Percentiles rank a stretch among this genome's conserved stretches.
Evolutionary conservation across 2,888 invertebrate genomes (phyloP).

Genomic region (Teinopalpus imperialis): DNA sequence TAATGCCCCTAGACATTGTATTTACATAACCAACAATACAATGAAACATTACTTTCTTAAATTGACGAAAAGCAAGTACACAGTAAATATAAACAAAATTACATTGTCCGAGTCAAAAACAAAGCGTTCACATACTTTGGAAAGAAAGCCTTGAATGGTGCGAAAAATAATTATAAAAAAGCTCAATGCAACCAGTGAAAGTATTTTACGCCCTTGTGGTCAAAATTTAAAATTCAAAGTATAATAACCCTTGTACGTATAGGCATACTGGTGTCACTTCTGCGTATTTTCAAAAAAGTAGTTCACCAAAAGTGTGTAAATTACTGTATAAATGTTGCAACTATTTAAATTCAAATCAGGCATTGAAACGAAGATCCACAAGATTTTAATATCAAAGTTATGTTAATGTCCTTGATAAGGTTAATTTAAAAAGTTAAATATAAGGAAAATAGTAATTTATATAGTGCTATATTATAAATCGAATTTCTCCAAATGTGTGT

Average conservation of each 20-base stretch:
- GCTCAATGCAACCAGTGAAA: conserved; percentile 20
- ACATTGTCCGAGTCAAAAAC: conserved; percentile 20
- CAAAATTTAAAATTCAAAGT: conserved; percentile 8
- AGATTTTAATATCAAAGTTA: neutral
- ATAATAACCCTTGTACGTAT: conserved; percentile 10
- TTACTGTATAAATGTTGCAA: neutral
- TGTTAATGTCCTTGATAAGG: too few species aligned
- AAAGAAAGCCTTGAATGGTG: conserved; percentile 26
- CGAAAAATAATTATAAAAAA: conserved; percentile 17
- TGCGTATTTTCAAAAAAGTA: neutral
- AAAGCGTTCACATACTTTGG: conserved; percentile 26
- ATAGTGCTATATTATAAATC: too few species aligned
- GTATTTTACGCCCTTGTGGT: conserved; percentile 21
- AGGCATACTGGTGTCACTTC: neutral
- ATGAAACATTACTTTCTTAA: conserved; percentile 25
- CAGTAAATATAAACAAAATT: neutral
- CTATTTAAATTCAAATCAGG: conserved; percentile 4
- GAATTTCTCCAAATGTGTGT: too few species aligned
- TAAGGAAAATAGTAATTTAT: too few species aligned
- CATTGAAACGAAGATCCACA: neutral
- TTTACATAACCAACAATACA: conserved; percentile 20
- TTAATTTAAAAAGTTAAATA: too few species aligned
- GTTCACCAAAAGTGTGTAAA: neutral
- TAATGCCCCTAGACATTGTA: conserved; percentile 2
- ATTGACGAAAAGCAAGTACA: neutral